Evolutionary conservation across 2,888 invertebrate genomes (phyloP).

Genomic region (Drosophila differens): DNA sequence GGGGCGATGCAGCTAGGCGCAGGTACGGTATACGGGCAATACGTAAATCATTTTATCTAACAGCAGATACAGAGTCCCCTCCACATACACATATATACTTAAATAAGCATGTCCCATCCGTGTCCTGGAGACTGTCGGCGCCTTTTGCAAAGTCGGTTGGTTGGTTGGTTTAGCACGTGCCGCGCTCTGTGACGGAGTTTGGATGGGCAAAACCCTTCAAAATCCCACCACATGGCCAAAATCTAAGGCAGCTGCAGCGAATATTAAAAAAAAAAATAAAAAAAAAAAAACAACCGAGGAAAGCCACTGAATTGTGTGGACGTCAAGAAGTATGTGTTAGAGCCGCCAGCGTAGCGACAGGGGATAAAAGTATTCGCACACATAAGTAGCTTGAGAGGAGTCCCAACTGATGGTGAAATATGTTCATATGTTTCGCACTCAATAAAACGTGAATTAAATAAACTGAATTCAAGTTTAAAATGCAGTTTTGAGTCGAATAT

Average conservation of each 20-base stretch:
- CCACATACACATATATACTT: slow-evolving; percentile 25
- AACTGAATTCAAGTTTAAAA: slow-evolving; percentile 21
- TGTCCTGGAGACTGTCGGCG: slow-evolving; percentile 13
- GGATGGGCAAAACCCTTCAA: slow-evolving; percentile 35
- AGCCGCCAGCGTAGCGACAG: slow-evolving; percentile 44
- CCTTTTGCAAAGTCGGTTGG: slow-evolving; percentile 20
- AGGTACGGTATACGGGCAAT: slow-evolving; percentile 9
- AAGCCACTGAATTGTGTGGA: slow-evolving; percentile 25
- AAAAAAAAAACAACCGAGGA: not conserved
- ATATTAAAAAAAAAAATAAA: not conserved
- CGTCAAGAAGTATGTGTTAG: slow-evolving; percentile 39
- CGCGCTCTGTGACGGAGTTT: slow-evolving; percentile 27
- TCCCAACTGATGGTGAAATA: slow-evolving; percentile 6
- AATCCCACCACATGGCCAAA: slow-evolving; percentile 47
- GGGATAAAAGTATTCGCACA: slow-evolving; percentile 50
- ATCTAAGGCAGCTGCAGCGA: slow-evolving; percentile 40
- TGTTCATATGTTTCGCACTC: slow-evolving; percentile 34
- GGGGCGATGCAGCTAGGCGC: slow-evolving; percentile 14
- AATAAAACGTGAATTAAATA: slow-evolving; percentile 49
- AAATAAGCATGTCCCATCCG: slow-evolving; percentile 25
- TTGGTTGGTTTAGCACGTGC: slow-evolving; percentile 42
- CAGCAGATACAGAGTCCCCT: slow-evolving; percentile 56
- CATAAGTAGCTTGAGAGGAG: slow-evolving; percentile 43
- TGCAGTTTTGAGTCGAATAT: slow-evolving; percentile 1
- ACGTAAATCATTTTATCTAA: slow-evolving; percentile 76